Percentiles rank a stretch among this genome's conserved stretches.
These are phyloP conservation scores for Carcharodon carcharias DNA, from an alignment of 2,797 vertebrate species.

Conservation along the genomic window DNA sequence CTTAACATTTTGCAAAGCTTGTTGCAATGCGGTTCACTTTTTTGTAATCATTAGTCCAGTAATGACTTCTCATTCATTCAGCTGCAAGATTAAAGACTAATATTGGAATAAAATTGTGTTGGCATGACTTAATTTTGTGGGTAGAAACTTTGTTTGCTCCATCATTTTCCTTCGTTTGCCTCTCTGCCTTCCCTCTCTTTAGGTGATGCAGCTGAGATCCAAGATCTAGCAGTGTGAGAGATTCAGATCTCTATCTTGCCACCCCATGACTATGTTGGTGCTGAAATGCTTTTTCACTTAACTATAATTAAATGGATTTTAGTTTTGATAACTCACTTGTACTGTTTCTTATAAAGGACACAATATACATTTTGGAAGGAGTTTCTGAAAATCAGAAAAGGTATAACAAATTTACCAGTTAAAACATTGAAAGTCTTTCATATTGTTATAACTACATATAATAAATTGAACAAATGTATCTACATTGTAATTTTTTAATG, in stretches of 20 bases:
- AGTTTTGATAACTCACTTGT: background rate
- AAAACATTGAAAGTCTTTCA: background rate
- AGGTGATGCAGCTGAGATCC: background rate
- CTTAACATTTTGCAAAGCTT: background rate
- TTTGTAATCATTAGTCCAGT: background rate
- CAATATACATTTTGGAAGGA: constrained; percentile 83
- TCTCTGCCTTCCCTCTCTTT: background rate
- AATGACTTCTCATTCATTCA: background rate
- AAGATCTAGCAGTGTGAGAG: background rate
- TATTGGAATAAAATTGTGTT: background rate
- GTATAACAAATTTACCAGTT: constrained; percentile 52
- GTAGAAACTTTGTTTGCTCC: background rate
- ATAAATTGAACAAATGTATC: background rate
- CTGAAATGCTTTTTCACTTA: background rate
- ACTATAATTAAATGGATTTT: background rate
- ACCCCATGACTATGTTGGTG: background rate
- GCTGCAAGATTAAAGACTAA: background rate
- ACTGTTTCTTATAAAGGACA: constrained; percentile 64
- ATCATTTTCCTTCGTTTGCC: background rate
- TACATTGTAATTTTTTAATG: constrained; percentile 16
- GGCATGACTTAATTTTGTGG: background rate
- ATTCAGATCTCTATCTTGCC: background rate
- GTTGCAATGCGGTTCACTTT: background rate
- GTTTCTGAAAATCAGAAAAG: constrained; percentile 62
- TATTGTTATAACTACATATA: background rate